Conservation (phyloP, 2,797 vertebrate genomes). For the Ctenopoma multispine region DNA sequence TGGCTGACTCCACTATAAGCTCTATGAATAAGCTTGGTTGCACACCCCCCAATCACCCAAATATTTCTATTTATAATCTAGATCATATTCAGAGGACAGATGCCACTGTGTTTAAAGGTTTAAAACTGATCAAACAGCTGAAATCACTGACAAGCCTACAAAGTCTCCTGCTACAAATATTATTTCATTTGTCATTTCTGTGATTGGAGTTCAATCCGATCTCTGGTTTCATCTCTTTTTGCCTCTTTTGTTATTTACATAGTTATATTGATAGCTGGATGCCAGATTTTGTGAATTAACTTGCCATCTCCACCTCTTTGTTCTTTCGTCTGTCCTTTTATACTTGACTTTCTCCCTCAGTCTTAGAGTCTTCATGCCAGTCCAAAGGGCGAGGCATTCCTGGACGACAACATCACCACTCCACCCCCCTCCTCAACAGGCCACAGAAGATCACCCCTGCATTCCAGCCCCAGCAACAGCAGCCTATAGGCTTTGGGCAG, state of each 20-base stretch:
- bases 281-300: constrained; percentile 8
- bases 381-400: constrained; percentile 88
- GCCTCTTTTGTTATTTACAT: constrained; percentile 14
- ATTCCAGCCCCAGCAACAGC: constrained; percentile 90
- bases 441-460: constrained; percentile 91
- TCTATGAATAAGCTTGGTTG: constrained; percentile 71
- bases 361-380: constrained; percentile 87
- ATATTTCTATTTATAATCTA: constrained; percentile 75
- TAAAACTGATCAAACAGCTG: constrained; percentile 60
- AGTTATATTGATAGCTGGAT: constrained; percentile 10
- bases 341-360: constrained; percentile 49
- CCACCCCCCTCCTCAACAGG: constrained; percentile 85
- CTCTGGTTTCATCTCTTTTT: constrained; percentile 31
- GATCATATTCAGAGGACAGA: constrained; percentile 61
- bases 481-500: constrained; percentile 93
- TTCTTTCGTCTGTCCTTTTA: background rate
- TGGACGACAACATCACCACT: constrained; percentile 88
- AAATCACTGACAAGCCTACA: constrained; percentile 54
- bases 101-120: constrained; percentile 59
- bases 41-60: constrained; percentile 53
- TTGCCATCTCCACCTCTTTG: background rate
- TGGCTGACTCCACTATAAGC: constrained; percentile 71
- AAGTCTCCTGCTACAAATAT: constrained; percentile 52
- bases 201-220: constrained; percentile 31
- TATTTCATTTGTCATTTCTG: constrained; percentile 31